Base-by-base conservation (phyloP, 1,140 invertebrate species). In the Campoletis sonorensis region DNA sequence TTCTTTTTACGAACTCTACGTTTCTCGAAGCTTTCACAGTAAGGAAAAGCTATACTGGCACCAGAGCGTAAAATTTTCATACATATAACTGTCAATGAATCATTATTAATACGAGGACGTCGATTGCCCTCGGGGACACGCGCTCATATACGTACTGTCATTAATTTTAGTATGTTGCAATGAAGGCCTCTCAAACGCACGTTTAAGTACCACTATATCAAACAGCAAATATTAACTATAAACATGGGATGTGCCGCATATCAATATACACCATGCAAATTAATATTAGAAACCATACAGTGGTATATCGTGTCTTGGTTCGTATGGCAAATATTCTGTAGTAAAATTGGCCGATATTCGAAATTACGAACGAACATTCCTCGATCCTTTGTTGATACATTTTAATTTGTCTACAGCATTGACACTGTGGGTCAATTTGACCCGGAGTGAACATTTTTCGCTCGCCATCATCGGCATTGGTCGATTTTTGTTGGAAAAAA, bases 71-170 rank as follows among this genome's bases (percentile, higher is more conserved):
- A 70, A 33, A 16, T 15, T 11, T 64, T 4, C 13, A 33, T 33
- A n/a, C 13, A 33, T 70, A 33, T 18, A 23, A 4, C 23, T 30
- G 27, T 70, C 67, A 70, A 70, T 70, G 67, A 70, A 70, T 70
- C 67, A 70, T 70, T 70, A 70, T 70, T 70, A 70, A 70, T n/a
- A 33, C 67, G 67, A 70, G 67, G 67, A 70, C 67, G 30, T 70
- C 27, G 67, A 70, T 70, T 30, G 67, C 67, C 27, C 15, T 70
- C 67, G 67, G 67, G 67, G 67, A 70, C 67, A 26, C 61, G 61
- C 23, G 61, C 23, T 64, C 23, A 33, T 70, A 26, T 30, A n/a
- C 13, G 64, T 15, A 30, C 67, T 64, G 30, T 33, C 27, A 70
- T 70, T 70, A 70, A 70, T 70, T 70, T 37, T 70, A 70, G 30